Conservation (phyloP, 2,888 invertebrate genomes). For the Bimastos eiseni region DNA sequence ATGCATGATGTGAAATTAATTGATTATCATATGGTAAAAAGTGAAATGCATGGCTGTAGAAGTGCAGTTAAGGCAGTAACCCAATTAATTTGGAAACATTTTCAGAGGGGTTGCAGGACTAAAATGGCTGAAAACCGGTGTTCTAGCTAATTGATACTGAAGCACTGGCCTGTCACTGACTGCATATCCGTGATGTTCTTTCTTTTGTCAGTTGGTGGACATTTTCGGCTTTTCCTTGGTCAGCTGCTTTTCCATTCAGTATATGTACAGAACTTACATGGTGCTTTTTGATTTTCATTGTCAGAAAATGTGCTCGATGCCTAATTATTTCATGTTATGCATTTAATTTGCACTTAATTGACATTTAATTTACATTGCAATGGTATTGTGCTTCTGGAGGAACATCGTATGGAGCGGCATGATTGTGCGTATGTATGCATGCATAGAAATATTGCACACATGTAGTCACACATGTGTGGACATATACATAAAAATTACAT, state of each 20-base stretch:
- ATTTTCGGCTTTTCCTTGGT: neutral
- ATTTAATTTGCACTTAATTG: neutral
- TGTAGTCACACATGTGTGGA: too few species aligned
- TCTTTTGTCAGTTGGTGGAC: too few species aligned
- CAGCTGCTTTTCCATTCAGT: neutral
- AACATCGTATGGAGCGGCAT: neutral
- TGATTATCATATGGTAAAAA: too few species aligned
- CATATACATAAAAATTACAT: too few species aligned
- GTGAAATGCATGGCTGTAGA: too few species aligned
- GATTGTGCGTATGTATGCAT: neutral
- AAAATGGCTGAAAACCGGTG: too few species aligned
- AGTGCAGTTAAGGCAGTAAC: too few species aligned
- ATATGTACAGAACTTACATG: neutral
- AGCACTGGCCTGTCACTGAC: neutral
- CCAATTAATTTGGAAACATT: too few species aligned
- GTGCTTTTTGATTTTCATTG: neutral
- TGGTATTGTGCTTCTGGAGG: neutral
- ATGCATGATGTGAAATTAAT: too few species aligned
- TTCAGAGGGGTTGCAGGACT: too few species aligned
- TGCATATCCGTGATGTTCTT: neutral
- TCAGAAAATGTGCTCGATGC: neutral
- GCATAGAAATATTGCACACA: neutral
- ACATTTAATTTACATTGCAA: neutral
- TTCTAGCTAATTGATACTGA: too few species aligned
- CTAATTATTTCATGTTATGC: neutral